Conservation (phyloP, 2,113 vertebrate species). For the Ahaetulla prasina region DNA sequence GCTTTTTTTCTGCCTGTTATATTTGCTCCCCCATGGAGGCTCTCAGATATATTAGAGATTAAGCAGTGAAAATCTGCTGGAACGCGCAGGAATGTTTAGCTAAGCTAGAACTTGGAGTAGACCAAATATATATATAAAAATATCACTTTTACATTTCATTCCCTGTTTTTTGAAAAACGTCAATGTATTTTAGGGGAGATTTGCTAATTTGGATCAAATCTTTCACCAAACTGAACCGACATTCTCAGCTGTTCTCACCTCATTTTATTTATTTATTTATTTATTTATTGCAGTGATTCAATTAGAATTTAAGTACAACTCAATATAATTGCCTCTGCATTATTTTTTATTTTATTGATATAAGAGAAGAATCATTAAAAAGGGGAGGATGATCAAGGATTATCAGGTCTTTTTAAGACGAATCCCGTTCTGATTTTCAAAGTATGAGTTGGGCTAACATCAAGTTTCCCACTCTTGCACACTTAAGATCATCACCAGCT, state of each 20-base stretch:
- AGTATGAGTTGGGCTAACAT: background rate
- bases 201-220: background rate
- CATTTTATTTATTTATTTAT: background rate
- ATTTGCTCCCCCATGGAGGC: background rate
- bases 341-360: background rate
- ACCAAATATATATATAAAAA: too few relatives aligned
- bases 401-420: background rate
- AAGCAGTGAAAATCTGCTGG: background rate
- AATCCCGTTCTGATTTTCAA: background rate
- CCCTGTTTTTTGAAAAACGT: background rate
- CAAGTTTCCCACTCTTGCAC: background rate
- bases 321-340: background rate
- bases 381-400: background rate
- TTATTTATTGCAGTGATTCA: background rate
- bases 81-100: background rate
- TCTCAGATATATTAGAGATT: background rate
- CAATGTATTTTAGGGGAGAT: background rate
- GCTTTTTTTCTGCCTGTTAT: background rate
- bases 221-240: background rate
- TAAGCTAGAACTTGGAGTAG: background rate
- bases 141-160: background rate
- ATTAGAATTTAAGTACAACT: background rate
- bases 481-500: background rate
- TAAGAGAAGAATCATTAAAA: background rate
- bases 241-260: background rate